Base-by-base conservation (phyloP, 2,888 invertebrate species). In the Saturnia japonica region DNA sequence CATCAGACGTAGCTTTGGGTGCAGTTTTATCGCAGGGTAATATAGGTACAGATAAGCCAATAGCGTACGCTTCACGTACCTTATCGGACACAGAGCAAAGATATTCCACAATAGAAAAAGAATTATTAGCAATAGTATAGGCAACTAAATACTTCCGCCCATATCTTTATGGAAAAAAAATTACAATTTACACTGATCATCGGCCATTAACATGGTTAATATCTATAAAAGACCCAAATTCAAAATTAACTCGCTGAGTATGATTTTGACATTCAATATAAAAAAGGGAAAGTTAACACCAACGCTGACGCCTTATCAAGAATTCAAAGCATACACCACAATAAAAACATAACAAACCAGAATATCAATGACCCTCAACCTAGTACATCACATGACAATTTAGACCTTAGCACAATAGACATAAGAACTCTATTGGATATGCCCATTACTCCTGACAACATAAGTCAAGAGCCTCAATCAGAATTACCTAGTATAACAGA, bases 221-320 rank as follows among this genome's bases (percentile, higher is more conserved):
- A 6, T 34, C 34, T 14, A 25, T 87, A 0, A 88, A 88, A 76
- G 86, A 88, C 14, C 87, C 86, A 0, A 85, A 83, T 42, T 83
- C 84, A 0, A 78, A 86, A 74, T 73, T 88, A 6, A 81, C 80
- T 82, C 72, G 76, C 74, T 51, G 78, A 82, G 70, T 82, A 80
- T 51, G 74, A 82, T 22, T 81, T 71, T 54, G 70, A 77, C 0
- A 76, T 82, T 19, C 42, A 73, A 16, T 76, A 81, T 67, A 80
- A 80, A 74, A 81, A 80, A 66, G 79, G 78, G 0, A 75, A 74
- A 72, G 12, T 68, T 12, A 80, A 81, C 19, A 78, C 78, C 0
- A 81, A 82, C n/a, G 79, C 80, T n/a, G 79, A 81, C 47, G 78
- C 79, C 3, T 51, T 80, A 8, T 81, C 82, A 4, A 72, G 80